Percentiles rank a stretch among this genome's conserved stretches.
These are phyloP conservation scores for Pentalonia nigronervosa DNA, from an alignment of 1,140 invertebrate genomes.

Conservation along the genomic window DNA sequence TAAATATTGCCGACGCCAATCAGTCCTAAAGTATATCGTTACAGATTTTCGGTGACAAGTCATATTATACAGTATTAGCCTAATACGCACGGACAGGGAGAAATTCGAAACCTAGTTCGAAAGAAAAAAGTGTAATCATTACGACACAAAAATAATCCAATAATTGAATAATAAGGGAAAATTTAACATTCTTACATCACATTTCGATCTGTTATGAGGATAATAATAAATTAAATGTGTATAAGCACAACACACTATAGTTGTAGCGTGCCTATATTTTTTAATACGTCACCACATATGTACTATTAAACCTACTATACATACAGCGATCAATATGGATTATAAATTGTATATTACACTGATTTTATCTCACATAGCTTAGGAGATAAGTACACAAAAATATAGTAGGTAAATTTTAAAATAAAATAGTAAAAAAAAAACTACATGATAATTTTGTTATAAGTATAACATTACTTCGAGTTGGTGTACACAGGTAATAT, in stretches of 20 bases:
- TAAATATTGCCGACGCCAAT: conserved; percentile 26
- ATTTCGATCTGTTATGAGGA: background rate
- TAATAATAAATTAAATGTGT: background rate
- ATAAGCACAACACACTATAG: background rate
- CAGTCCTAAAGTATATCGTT: background rate
- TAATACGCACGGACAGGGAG: background rate
- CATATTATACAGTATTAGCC: background rate
- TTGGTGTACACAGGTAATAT: background rate
- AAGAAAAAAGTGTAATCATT: background rate
- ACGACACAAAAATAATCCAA: background rate
- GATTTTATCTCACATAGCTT: background rate
- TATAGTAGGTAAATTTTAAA: no score
- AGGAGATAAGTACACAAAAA: background rate
- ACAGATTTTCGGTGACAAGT: background rate
- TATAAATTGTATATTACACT: background rate
- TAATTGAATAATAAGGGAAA: background rate
- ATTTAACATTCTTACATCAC: background rate
- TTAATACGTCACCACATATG: background rate
- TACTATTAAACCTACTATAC: background rate
- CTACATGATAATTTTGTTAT: no score
- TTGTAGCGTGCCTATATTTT: no score
- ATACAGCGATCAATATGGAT: background rate
- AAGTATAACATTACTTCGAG: background rate
- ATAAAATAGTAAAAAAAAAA: no score
- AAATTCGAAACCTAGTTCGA: background rate